Percentiles rank a stretch among this genome's conserved stretches.
These are phyloP conservation scores for Eublepharis macularius DNA, from an alignment of 2,113 vertebrate species.

Conservation along the genomic window DNA sequence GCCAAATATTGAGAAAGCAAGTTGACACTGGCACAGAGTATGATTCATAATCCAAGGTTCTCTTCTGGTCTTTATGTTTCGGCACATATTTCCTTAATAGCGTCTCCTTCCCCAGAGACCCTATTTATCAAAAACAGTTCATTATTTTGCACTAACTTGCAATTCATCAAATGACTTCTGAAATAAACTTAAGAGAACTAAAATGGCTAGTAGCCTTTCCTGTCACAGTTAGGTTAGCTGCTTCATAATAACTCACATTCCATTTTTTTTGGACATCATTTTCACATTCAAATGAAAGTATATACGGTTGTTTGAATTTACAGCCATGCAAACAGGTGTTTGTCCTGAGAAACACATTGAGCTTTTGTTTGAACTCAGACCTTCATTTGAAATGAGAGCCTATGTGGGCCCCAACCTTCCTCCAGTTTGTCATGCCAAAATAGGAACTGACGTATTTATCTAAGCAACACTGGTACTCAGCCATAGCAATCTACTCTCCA, in stretches of 20 bases:
- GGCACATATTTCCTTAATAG: background rate
- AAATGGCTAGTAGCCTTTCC: background rate
- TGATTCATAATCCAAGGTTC: background rate
- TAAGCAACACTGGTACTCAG: too few relatives aligned
- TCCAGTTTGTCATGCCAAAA: too few relatives aligned
- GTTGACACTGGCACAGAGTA: background rate
- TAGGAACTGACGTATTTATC: too few relatives aligned
- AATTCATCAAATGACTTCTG: conserved; percentile 17
- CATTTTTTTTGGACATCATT: background rate
- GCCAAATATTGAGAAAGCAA: background rate
- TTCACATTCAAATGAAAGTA: background rate
- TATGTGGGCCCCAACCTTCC: background rate
- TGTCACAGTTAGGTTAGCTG: background rate
- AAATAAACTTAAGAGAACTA: background rate
- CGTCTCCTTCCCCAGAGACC: background rate
- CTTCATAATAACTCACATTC: background rate
- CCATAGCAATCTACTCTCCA: too few relatives aligned
- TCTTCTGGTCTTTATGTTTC: background rate
- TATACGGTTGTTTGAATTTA: background rate
- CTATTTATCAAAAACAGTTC: conserved; percentile 12
- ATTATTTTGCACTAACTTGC: conserved; percentile 11
- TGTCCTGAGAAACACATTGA: background rate
- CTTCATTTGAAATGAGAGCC: background rate
- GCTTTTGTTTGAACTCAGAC: background rate
- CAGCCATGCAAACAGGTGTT: background rate